A percentile compares a stretch with the other conserved stretches of the same genome.
Conservation (phyloP, 2,888 invertebrate species). For the Euzophera pinguis region DNA sequence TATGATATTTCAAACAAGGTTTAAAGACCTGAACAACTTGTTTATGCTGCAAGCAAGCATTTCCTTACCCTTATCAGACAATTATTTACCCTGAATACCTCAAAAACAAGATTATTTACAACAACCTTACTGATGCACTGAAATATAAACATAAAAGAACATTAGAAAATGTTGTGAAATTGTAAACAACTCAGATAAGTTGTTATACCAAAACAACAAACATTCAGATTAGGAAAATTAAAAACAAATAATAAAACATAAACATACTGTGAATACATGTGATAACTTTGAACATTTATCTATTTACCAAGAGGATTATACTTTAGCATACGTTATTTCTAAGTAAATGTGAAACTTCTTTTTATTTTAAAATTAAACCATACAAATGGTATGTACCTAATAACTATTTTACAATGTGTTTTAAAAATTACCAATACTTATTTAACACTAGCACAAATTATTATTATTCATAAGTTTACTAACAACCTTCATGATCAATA, state of each 20-base stretch:
- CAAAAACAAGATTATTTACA: not conserved
- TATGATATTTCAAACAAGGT: not conserved
- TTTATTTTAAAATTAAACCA: too few species aligned
- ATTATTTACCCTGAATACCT: not conserved
- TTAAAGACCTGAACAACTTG: not conserved
- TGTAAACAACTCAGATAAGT: not conserved
- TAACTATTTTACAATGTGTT: too few species aligned
- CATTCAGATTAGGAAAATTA: not conserved
- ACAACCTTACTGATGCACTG: not conserved
- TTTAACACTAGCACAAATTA: too few species aligned
- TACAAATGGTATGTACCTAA: too few species aligned
- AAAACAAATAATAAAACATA: not conserved
- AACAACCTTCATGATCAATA: too few species aligned
- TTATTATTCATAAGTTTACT: too few species aligned
- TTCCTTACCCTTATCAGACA: slow-evolving; percentile 6
- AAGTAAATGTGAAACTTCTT: too few species aligned
- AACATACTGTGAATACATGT: too few species aligned
- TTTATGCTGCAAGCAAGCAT: not conserved
- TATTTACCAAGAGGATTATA: too few species aligned
- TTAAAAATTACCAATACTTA: too few species aligned
- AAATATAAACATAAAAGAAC: not conserved
- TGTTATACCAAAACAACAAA: not conserved
- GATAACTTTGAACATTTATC: too few species aligned
- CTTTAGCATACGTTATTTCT: too few species aligned
- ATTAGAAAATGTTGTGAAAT: not conserved